Conservation (phyloP, 2,797 vertebrate species). For the Rhadinocentrus ornatus region DNA sequence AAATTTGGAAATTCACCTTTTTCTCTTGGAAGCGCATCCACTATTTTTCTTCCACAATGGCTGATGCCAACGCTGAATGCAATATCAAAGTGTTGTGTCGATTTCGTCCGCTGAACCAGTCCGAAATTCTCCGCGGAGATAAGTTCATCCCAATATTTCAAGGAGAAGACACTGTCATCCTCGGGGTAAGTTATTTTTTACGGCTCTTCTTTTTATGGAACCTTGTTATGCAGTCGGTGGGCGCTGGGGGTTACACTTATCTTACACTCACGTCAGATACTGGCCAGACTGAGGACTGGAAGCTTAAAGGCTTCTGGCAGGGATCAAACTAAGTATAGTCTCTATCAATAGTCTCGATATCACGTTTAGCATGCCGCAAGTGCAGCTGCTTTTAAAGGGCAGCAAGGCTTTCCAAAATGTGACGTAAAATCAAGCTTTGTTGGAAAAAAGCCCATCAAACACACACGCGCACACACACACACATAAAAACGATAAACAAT, state of each 20-base stretch:
- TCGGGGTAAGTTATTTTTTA: constrained; percentile 86
- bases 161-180: constrained; percentile 89
- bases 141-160: constrained; percentile 93
- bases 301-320: constrained; percentile 32
- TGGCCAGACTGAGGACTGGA: constrained; percentile 30
- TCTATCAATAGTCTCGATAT: constrained; percentile 31
- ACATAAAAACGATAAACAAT: constrained; percentile 7
- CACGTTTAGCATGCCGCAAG: constrained; percentile 46
- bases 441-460: background rate
- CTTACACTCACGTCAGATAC: constrained; percentile 38
- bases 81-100: constrained; percentile 97
- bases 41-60: constrained; percentile 80
- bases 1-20: constrained; percentile 19
- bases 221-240: constrained; percentile 24
- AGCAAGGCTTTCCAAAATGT: constrained; percentile 23
- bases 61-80: constrained; percentile 89
- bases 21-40: constrained; percentile 48
- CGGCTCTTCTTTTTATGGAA: background rate
- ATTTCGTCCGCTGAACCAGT: constrained; percentile 92
- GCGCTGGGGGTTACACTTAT: constrained; percentile 52
- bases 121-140: constrained; percentile 91
- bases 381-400: constrained; percentile 24
- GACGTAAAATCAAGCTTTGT: constrained; percentile 13
- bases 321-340: constrained; percentile 55
- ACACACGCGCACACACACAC: too few species aligned